Percentiles rank a stretch among this genome's conserved stretches.
Conservation (phyloP, 2,888 invertebrate species). For the Criorhina ranunculi region DNA sequence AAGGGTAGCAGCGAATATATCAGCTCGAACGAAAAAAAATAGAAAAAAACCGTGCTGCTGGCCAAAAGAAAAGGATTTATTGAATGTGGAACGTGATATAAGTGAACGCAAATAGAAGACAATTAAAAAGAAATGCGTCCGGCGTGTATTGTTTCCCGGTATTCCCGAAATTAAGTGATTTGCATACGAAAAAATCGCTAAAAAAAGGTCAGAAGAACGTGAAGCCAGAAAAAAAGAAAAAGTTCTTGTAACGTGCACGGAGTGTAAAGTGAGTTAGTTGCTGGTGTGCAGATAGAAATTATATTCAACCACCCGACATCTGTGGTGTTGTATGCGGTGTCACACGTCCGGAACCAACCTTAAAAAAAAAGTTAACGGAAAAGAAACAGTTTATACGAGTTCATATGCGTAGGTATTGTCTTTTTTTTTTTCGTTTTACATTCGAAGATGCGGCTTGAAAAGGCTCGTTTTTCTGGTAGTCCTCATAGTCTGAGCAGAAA, state of each 20-base stretch:
- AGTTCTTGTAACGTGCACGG: slow-evolving; percentile 60
- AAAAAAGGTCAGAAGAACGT: slow-evolving; percentile 20
- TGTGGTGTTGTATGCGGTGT: slow-evolving; percentile 35
- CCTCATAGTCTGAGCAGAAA: slow-evolving; percentile 32
- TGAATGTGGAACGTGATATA: slow-evolving; percentile 65
- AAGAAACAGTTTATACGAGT: slow-evolving; percentile 43
- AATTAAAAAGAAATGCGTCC: slow-evolving; percentile 56
- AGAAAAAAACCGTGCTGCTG: slow-evolving; percentile 29
- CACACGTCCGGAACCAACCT: slow-evolving; percentile 70
- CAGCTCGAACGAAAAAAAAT: slow-evolving; percentile 10
- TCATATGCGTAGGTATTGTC: slow-evolving; percentile 42
- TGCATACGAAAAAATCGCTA: slow-evolving; percentile 26
- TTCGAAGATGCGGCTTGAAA: slow-evolving; percentile 25
- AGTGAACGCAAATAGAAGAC: slow-evolving; percentile 49
- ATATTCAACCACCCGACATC: slow-evolving; percentile 34
- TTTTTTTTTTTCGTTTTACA: slow-evolving; percentile 7
- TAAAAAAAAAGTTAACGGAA: slow-evolving; percentile 47
- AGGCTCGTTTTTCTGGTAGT: slow-evolving; percentile 33
- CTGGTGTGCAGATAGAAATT: slow-evolving; percentile 59
- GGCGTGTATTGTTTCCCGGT: slow-evolving; percentile 55
- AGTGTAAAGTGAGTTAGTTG: slow-evolving; percentile 59
- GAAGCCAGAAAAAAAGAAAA: slow-evolving; percentile 21
- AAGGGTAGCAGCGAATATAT: slow-evolving; percentile 58
- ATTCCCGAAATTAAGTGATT: slow-evolving; percentile 59
- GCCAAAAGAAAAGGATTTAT: slow-evolving; percentile 59